Base-by-base conservation (phyloP, 1,140 invertebrate genomes). In the Cyphomyrmex costatus region DNA sequence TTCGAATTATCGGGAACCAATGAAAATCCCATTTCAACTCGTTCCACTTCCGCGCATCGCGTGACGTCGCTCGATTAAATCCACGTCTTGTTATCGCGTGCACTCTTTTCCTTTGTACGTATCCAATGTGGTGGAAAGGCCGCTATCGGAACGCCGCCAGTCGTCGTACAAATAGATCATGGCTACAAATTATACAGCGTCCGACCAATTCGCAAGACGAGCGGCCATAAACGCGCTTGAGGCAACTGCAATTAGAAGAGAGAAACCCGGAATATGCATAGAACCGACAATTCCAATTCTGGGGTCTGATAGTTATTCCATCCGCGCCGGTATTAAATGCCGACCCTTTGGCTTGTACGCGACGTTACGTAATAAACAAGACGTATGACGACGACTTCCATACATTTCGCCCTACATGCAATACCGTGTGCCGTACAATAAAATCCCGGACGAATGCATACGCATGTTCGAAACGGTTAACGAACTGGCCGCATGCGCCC, bases 31-130 rank as follows among this genome's bases (percentile, higher is more conserved):
- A 65, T 88, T 87, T 66, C 66, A 24, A 19, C 24, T 46, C 79
- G 53, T 83, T 77, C 61, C 70, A 63, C 68, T 70, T 74, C 56
- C 56, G 71, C 70, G 58, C 46, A 65, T 71, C 85, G 58, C 42
- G 70, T 89, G 85, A 88, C 71, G 70, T 70, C 46, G 83, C 51
- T 51, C 87, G 87, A 89, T 89, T 89, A 88, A 89, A 65, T 88
- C 73, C 30, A 68, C 83, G 58, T 86, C 87, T 79, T 60, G 86
- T 89, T 89, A 71, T 77, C 79, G 79, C 79, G 68, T 83, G 79
- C 53, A 51, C 70, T 80, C 77, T 77, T 89, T 89, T 77, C 76
- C 70, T 60, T 63, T n/a, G 61, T 71, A 63, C 14, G 65, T 73
- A 82, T 82, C 36, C 53, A 73, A 58, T 60, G 53, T 19, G 66